Evolutionary conservation across 2,113 vertebrate genomes (phyloP), one percentile per base, ranked within the genome.

Genomic region (Cephalopholis sonnerati): DNA sequence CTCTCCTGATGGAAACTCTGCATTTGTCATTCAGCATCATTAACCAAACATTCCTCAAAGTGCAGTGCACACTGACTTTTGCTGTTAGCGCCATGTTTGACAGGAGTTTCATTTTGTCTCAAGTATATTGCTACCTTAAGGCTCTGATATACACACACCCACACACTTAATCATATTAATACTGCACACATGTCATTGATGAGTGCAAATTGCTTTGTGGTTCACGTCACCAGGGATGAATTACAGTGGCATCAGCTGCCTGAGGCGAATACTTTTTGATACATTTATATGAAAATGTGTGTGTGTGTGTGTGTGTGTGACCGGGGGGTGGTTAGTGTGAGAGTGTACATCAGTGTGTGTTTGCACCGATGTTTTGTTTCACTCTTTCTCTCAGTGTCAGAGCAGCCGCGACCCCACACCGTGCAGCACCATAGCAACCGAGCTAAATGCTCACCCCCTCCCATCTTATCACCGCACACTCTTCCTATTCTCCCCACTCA

Each of bases 141-240:
- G 70, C 66, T 63, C 50, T 48, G 32, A 77, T 20, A 73, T 46
- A 54, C 69, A 16, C 46, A 54, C 51, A 46, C 71, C n/a, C 57
- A 39, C 65, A 58, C 25, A 55, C 63, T 70, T 79, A 80, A 82
- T 77, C 51, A 74, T 64, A 71, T 57, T 78, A 73, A 79, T n/a
- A 54, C 64, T 4, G 44, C 71, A 62, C 24, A 81, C 63, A 62
- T 24, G 63, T 79, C 76, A 74, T n/a, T 81, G 29, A 79, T 61
- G 77, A 77, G 72, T 73, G 71, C 66, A 65, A 88, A 81, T 84
- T 67, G 62, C 65, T 79, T 73, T 11, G 48, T 73, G 82, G 41
- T 66, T 77, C 25, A 27, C 62, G 75, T 77, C 84, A 73, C 61
- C 29, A 0, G 61, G 39, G 74, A 86, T 85, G 78, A 71, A 83